Evolutionary conservation across 2,797 vertebrate genomes (phyloP).

Genomic region (Trachops cirrhosus): DNA sequence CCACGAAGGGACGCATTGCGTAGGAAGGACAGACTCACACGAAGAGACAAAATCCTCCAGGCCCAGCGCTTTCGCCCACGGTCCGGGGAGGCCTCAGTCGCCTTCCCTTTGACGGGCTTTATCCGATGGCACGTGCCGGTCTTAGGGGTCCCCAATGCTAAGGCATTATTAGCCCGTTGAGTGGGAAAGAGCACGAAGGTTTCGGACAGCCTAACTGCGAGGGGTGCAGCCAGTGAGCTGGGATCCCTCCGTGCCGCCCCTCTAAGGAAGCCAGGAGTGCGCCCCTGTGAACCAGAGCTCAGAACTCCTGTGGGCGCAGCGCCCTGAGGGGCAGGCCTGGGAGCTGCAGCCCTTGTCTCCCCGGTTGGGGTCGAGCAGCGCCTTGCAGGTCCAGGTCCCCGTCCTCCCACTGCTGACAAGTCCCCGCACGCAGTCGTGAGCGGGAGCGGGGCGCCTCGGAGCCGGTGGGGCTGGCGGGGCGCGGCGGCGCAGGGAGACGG

Average conservation of each 20-base stretch:
- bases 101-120: neutral
- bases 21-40: no score
- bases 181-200: neutral
- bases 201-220: neutral
- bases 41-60: neutral
- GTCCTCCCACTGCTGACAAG: fast-evolving
- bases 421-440: neutral
- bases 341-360: neutral
- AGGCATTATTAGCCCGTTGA: neutral
- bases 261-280: neutral
- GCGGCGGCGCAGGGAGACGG: fast-evolving
- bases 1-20: neutral
- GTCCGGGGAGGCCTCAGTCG: neutral
- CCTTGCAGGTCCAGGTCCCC: neutral
- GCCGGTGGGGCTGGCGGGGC: fast-evolving
- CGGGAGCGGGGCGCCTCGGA: neutral
- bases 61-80: neutral
- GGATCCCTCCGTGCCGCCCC: neutral
- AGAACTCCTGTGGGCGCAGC: neutral
- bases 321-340: neutral
- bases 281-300: neutral
- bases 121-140: neutral
- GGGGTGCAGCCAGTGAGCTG: fast-evolving
- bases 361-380: no score
- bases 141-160: neutral